Base-by-base conservation (phyloP, 2,797 vertebrate genomes). In the Taeniopygia guttata region DNA sequence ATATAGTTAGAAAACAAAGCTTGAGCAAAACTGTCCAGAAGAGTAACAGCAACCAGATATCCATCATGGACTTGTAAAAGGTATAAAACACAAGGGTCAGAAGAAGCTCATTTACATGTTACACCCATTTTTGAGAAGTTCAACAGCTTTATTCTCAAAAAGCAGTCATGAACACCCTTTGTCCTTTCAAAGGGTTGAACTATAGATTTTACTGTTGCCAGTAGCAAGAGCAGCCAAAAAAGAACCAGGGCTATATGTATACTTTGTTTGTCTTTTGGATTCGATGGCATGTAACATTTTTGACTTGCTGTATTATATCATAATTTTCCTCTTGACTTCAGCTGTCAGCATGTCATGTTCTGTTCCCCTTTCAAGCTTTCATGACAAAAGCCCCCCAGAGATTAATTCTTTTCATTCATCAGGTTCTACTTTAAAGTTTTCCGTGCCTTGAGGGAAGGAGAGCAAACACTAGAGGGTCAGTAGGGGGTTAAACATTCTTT, bases 371-470 rank as follows among this genome's bases (percentile, higher is more conserved):
- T 95, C 91, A 97, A 94, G 78, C 88, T 81, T 95, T 92, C 87
- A 66, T 43, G 92, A 91, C 87, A 94, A 94, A 94, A 94, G 69
- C 85, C 90, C 94, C 74, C 94, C 58, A 84, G 95, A 88, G 92
- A 96, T 95, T 96, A 92, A 96, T 96, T 96, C 93, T 90, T 96
- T 89, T 93, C 92, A 95, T 95, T 96, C 94, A 92, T 93, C 90
- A 3, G 68, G 83, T 83, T 95, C 93, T 94, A 87, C 93, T 97
- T 96, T 91, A 94, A 96, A 96, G 93, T 72, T 67, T 95, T 94
- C 95, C 56, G 2, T 87, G 95, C 94, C 95, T 93, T 54, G 64
- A 93, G 94, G 91, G 92, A 95, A 94, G 55, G 75, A 89, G 75
- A 90, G 92, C 55, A 92, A 96, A 96, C 78, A 92, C 78, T 52